Conservation (phyloP, 2,888 invertebrate species). For the Pseudoips prasinana region DNA sequence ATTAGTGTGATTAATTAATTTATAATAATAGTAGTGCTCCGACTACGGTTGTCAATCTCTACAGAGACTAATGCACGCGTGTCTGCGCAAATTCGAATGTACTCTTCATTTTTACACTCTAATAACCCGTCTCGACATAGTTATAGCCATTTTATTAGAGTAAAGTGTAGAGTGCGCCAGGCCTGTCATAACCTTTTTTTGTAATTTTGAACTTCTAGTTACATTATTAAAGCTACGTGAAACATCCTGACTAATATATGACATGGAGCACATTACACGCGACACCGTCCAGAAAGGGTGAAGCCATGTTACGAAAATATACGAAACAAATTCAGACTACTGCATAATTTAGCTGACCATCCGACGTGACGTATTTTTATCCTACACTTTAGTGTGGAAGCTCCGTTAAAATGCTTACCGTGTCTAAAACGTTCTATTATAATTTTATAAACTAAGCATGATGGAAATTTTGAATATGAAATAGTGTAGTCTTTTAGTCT, state of each 20-base stretch:
- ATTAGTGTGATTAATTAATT: too few species aligned
- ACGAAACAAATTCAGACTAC: constrained; percentile 33
- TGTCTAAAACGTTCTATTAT: constrained; percentile 9
- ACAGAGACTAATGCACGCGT: too few species aligned
- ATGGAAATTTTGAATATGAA: constrained; percentile 3
- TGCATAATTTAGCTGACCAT: constrained; percentile 41
- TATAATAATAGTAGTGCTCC: too few species aligned
- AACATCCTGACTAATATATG: constrained; percentile 1
- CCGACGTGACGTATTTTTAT: constrained; percentile 36
- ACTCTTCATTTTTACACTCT: too few species aligned
- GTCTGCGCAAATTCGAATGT: too few species aligned
- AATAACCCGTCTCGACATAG: too few species aligned
- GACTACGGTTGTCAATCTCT: too few species aligned
- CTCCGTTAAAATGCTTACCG: constrained; percentile 9
- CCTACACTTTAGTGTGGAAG: constrained; percentile 4
- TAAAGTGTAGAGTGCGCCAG: too few species aligned
- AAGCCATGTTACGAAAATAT: constrained; percentile 19
- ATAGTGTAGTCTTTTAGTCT: constrained; percentile 4
- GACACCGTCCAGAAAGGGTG: constrained; percentile 18
- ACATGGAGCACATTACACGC: constrained; percentile 9
- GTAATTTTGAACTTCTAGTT: too few species aligned
- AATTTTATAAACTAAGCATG: constrained; percentile 9
- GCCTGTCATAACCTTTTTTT: too few species aligned
- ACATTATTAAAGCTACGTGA: too few species aligned
- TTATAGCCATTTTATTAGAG: too few species aligned